Base-by-base conservation (phyloP, 2,888 invertebrate species). In the Harpalus rufipes region DNA sequence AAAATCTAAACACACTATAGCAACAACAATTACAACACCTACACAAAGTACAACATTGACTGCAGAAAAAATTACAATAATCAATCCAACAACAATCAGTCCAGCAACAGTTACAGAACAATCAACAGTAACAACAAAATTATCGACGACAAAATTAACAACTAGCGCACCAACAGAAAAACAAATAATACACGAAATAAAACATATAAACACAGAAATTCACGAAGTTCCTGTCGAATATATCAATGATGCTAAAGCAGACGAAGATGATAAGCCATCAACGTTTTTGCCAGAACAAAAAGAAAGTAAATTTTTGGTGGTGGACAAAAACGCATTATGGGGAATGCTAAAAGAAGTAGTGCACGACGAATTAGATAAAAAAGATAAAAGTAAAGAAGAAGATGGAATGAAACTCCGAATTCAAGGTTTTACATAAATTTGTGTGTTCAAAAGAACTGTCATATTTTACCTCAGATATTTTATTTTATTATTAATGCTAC, bases 301-400 rank as follows among this genome's bases (percentile, higher is more conserved):
- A 87, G 93, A 92, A 87, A 92, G 92, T 87, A 92, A 92, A 76
- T 93, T 92, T 86, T 92, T 94, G 86, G 92, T 94, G 84, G 89
- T 94, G 81, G 93, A 94, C 87, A 93, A 93, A 88, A 93, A 93
- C 86, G 92, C 92, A 85, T 89, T 94, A 65, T 94, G 94, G 94
- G 93, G 93, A 81, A 91, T 94, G 88, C 89, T 94, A 14, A 93
- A 93, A 88, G 94, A 94, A 90, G 93, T 90, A 3, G 91, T 91
- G 7, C 89, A 90, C 85, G 90, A 90, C 41, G 88, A 88, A 85
- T 86, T 88, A 63, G 87, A 87, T 74, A 87, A 88, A 76, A 87
- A 84, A 32, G 79, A 63, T 44, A 83, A 83, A 44, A 83, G 83
- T 14, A 83, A 83, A 61, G 74, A 61, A 76, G 74, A 74, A 25